A percentile compares a stretch with the other conserved stretches of the same genome.
Conservation (phyloP, 30 jellyfish, hydroid and myxozoan species). For the Chironex yamaguchii region DNA sequence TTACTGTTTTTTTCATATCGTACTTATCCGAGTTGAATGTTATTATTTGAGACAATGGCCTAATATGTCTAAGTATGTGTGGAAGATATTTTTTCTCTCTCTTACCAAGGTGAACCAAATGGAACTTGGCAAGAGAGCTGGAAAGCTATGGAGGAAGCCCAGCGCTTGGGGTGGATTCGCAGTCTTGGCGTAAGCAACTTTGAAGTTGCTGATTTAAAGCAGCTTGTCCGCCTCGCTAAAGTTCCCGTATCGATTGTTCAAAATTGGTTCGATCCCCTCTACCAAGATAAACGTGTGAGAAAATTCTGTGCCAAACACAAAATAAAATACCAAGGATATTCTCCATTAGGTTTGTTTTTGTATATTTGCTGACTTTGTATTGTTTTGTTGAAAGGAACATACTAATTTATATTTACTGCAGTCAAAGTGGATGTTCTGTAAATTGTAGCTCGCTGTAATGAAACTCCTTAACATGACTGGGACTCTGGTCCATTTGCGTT, state of each 20-base stretch:
- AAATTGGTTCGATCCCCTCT: slow-evolving; percentile 96
- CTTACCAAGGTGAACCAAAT: slow-evolving; percentile 74
- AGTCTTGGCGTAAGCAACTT: slow-evolving; percentile 92
- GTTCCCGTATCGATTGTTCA: slow-evolving; percentile 92
- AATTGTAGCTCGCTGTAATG: too few species aligned
- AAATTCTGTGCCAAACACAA: slow-evolving; percentile 58
- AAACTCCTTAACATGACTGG: too few species aligned
- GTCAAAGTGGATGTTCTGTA: neutral
- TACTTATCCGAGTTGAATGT: too few species aligned
- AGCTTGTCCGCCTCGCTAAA: slow-evolving; percentile 61
- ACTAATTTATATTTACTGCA: too few species aligned
- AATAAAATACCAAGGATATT: slow-evolving; percentile 86
- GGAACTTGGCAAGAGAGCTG: slow-evolving; percentile 97
- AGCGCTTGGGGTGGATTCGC: slow-evolving; percentile 77
- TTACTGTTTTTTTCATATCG: too few species aligned
- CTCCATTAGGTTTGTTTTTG: slow-evolving; percentile 77
- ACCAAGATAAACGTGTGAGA: slow-evolving; percentile 74
- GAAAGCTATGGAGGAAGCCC: slow-evolving; percentile 98
- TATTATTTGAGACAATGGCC: too few species aligned
- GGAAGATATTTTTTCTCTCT: too few species aligned
- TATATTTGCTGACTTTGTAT: neutral
- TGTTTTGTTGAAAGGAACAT: neutral
- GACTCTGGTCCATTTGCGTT: too few species aligned
- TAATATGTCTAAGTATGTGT: too few species aligned
- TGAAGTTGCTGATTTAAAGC: slow-evolving; percentile 50